Evolutionary conservation across 1,140 invertebrate genomes (phyloP).

Genomic region (Drosophila lacteicornis): DNA sequence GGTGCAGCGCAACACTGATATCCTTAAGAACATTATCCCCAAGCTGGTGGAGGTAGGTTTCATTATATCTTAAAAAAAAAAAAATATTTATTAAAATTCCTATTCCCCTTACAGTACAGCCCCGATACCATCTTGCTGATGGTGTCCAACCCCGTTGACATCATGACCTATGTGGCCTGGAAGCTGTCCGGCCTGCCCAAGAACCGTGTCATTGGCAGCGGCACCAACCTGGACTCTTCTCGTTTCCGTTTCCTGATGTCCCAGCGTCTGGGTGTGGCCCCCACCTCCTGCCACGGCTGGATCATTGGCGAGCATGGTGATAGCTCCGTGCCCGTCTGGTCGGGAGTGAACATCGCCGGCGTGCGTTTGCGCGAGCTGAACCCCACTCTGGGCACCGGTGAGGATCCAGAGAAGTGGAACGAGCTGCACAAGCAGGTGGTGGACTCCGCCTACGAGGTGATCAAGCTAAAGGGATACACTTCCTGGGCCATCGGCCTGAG

Average conservation of each 20-base stretch:
- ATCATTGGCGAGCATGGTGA: conserved; percentile 96
- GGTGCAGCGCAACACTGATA: conserved; percentile 95
- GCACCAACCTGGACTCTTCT: conserved; percentile 95
- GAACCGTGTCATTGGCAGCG: conserved; percentile 94
- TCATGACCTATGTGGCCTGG: conserved; percentile 97
- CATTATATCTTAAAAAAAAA: accelerated
- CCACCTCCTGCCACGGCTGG: conserved; percentile 94
- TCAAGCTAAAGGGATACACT: conserved; percentile 95
- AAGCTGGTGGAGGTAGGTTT: conserved; percentile 88
- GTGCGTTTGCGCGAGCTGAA: conserved; percentile 92
- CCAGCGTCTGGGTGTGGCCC: conserved; percentile 91
- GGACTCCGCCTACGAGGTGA: conserved; percentile 94
- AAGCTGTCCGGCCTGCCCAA: conserved; percentile 95
- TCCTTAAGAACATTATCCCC: conserved; percentile 94
- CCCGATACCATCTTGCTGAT: conserved; percentile 94
- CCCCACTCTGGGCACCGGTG: conserved; percentile 89
- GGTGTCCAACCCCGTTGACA: conserved; percentile 96
- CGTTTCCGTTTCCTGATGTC: conserved; percentile 95
- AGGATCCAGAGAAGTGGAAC: conserved; percentile 92
- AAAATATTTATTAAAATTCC: too few species aligned
- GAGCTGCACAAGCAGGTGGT: conserved; percentile 92
- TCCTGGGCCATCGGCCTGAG: conserved; percentile 96
- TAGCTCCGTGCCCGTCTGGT: conserved; percentile 95
- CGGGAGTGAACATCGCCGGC: conserved; percentile 95
- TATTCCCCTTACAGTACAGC: conserved; percentile 86